phyloP scores from a whole-genome alignment of 2,888 invertebrate species.

The Caenorhabditis panamensis region DNA sequence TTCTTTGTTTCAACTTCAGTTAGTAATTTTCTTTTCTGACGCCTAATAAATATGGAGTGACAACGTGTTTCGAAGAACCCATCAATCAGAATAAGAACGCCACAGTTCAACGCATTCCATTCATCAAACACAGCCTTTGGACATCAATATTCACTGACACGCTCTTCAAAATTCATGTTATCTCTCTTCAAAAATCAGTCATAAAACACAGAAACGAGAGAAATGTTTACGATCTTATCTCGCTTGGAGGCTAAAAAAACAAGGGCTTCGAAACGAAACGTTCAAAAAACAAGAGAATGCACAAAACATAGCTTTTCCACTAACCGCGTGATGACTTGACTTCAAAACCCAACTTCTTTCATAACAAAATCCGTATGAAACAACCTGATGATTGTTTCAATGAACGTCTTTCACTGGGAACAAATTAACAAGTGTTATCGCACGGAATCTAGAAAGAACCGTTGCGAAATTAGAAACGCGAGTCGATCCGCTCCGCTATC shows the following conservation, averaged over 20 bases:
- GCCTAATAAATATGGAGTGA: slow-evolving; percentile 21
- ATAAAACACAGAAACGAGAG: not conserved
- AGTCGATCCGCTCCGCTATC: no score
- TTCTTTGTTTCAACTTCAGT: not conserved
- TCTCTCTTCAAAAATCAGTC: not conserved
- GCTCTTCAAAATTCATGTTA: not conserved
- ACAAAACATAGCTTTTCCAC: no score
- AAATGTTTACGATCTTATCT: not conserved
- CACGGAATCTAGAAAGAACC: no score
- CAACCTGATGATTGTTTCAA: no score
- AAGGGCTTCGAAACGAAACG: not conserved
- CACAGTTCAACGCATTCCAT: not conserved
- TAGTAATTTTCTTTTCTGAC: not conserved
- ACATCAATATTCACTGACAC: not conserved
- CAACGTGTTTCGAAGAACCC: not conserved
- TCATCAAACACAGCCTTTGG: not conserved
- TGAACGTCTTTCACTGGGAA: no score
- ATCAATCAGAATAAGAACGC: not conserved
- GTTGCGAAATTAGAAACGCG: no score
- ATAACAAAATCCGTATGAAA: no score
- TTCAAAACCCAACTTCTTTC: no score
- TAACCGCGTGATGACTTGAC: no score
- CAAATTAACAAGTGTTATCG: no score
- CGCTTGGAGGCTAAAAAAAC: not conserved
- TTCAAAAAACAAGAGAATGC: no score